Conservation (phyloP, 2,797 vertebrate genomes). For the Mus minutoides region DNA sequence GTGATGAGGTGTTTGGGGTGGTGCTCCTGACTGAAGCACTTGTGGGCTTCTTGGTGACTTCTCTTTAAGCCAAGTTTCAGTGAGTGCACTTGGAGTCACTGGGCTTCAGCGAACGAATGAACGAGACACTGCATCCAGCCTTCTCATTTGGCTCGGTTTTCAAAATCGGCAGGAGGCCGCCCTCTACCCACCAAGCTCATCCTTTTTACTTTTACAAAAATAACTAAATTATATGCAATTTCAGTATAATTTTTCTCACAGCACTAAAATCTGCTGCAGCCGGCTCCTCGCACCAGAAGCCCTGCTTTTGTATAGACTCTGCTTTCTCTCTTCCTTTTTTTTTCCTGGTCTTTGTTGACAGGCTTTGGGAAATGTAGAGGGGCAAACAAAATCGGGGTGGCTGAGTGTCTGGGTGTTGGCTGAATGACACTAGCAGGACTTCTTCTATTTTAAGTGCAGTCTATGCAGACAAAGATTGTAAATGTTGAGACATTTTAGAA, state of each 20-base stretch:
- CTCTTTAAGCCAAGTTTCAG: neutral
- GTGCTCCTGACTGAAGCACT: neutral
- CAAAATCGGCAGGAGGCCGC: neutral
- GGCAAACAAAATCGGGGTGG: neutral
- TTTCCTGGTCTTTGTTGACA: neutral
- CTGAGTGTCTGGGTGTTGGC: neutral
- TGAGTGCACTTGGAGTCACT: neutral
- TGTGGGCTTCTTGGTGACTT: neutral
- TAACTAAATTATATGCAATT: slow-evolving; percentile 65
- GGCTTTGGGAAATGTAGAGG: neutral
- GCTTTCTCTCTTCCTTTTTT: neutral
- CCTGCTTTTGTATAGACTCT: slow-evolving; percentile 7
- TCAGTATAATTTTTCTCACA: slow-evolving; percentile 62
- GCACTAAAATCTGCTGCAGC: slow-evolving; percentile 6
- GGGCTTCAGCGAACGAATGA: neutral
- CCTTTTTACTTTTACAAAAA: neutral
- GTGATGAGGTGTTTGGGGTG: neutral
- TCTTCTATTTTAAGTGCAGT: neutral
- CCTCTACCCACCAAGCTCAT: slow-evolving; percentile 20
- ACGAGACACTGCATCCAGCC: neutral
- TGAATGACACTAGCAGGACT: neutral
- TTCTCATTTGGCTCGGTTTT: slow-evolving; percentile 46
- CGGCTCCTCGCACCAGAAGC: neutral
- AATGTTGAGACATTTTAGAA: slow-evolving; percentile 38
- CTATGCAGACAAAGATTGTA: neutral